These are phyloP conservation scores for Drosophila punjabiensis DNA, from an alignment of 1,140 invertebrate genomes.

Conservation along the genomic window DNA sequence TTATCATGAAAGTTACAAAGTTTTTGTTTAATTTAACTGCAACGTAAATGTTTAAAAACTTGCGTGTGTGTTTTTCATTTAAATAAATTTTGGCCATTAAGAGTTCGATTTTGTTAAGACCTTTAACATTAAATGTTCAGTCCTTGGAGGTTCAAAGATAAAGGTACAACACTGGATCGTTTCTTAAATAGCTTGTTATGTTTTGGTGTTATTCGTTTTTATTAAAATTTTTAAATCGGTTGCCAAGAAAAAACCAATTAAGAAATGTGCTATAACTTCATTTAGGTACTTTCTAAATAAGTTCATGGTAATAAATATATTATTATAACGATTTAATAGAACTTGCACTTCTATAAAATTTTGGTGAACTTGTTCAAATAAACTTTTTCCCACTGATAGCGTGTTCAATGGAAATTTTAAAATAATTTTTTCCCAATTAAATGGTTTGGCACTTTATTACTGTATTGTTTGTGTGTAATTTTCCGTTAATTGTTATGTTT, in stretches of 20 bases:
- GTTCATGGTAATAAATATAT: background rate
- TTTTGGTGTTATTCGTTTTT: background rate
- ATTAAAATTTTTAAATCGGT: background rate
- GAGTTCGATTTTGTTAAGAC: background rate
- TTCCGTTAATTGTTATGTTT: slow-evolving; percentile 18
- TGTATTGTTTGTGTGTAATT: slow-evolving; percentile 7
- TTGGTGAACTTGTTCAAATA: background rate
- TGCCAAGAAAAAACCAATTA: background rate
- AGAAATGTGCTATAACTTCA: background rate
- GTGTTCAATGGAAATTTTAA: slow-evolving; percentile 4
- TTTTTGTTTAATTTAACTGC: background rate
- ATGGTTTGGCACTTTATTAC: slow-evolving; percentile 15
- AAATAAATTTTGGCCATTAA: background rate
- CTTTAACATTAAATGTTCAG: background rate
- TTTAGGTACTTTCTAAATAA: background rate
- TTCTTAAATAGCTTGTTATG: background rate
- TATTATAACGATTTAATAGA: slow-evolving; percentile 2
- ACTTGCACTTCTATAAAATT: too few relatives aligned
- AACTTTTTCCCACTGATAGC: background rate
- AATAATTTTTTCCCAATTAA: background rate
- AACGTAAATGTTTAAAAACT: background rate
- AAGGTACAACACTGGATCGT: background rate
- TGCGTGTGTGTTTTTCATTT: background rate
- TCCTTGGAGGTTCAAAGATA: background rate
- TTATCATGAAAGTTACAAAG: background rate